phyloP scores from a whole-genome alignment of 2,113 vertebrate genomes.

The Silurus asotus region DNA sequence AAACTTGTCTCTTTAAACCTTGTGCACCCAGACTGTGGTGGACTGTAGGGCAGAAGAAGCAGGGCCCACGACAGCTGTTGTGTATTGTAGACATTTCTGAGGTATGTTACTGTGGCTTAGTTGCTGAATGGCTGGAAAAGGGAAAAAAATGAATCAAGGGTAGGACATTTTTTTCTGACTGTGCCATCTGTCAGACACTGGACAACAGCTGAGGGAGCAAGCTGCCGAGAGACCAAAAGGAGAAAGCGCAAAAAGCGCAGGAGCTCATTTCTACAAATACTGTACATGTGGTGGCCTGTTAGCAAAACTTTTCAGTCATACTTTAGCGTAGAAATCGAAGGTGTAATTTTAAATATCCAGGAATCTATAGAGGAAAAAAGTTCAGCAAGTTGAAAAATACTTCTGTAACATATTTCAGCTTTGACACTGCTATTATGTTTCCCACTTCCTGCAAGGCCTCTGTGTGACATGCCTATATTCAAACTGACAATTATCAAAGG shows the following conservation, averaged over 20 bases:
- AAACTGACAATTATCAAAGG: conserved; percentile 31
- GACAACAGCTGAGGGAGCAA: conserved; percentile 12
- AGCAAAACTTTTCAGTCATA: no score
- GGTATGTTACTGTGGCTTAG: conserved; percentile 32
- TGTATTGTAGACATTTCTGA: conserved; percentile 31
- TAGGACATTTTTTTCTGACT: conserved; percentile 16
- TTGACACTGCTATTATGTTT: conserved; percentile 17
- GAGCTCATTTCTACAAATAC: background rate
- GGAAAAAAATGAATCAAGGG: conserved; percentile 3
- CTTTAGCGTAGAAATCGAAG: background rate
- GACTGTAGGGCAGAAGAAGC: conserved; percentile 13
- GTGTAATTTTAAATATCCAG: background rate
- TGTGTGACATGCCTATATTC: conserved; percentile 25
- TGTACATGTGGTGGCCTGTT: background rate
- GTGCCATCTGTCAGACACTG: conserved; percentile 31
- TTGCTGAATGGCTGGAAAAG: background rate
- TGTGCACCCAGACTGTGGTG: background rate
- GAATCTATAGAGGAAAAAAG: background rate
- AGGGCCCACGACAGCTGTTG: background rate
- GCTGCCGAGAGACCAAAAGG: background rate
- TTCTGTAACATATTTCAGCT: background rate
- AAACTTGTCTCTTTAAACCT: background rate
- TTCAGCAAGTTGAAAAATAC: conserved; percentile 4
- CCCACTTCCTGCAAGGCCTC: conserved; percentile 22
- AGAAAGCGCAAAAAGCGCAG: conserved; percentile 1